Evolutionary conservation across 2,113 vertebrate genomes (phyloP).

Genomic region (Kryptolebias marmoratus): DNA sequence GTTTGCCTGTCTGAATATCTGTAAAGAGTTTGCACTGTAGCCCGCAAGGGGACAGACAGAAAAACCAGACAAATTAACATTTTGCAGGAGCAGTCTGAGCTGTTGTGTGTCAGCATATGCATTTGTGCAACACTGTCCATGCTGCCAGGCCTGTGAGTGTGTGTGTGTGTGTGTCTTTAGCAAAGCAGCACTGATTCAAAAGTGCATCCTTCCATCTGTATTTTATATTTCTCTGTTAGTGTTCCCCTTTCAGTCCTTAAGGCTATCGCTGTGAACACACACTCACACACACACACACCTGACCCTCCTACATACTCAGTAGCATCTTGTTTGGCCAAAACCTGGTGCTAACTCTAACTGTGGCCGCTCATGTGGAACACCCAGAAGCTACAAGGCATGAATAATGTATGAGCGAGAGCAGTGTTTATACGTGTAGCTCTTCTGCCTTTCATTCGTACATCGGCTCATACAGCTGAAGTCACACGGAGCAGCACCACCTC

Average conservation of each 20-base stretch:
- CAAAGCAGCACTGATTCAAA: conserved; percentile 56
- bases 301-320: conserved; percentile 41
- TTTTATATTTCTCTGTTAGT: conserved; percentile 26
- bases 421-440: conserved; percentile 53
- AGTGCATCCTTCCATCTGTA: conserved; percentile 14
- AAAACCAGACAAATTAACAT: conserved; percentile 54
- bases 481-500: not conserved
- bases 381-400: conserved; percentile 72
- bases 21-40: conserved; percentile 52
- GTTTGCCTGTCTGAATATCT: conserved; percentile 25
- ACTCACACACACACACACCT: conserved; percentile 22
- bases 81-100: conserved; percentile 51
- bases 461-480: conserved; percentile 21
- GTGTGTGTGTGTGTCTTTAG: conserved; percentile 10
- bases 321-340: conserved; percentile 69
- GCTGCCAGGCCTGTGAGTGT: not conserved
- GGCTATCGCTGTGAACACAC: conserved; percentile 31
- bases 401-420: conserved; percentile 69
- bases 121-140: conserved; percentile 23
- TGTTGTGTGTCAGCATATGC: conserved; percentile 27
- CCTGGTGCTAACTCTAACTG: conserved; percentile 59
- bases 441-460: conserved; percentile 33
- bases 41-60: conserved; percentile 34
- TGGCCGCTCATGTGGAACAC: conserved; percentile 74
- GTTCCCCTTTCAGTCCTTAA: conserved; percentile 40